Evolutionary conservation across 1,140 invertebrate species (phyloP).

Genomic region (Heliconius hewitsoni): DNA sequence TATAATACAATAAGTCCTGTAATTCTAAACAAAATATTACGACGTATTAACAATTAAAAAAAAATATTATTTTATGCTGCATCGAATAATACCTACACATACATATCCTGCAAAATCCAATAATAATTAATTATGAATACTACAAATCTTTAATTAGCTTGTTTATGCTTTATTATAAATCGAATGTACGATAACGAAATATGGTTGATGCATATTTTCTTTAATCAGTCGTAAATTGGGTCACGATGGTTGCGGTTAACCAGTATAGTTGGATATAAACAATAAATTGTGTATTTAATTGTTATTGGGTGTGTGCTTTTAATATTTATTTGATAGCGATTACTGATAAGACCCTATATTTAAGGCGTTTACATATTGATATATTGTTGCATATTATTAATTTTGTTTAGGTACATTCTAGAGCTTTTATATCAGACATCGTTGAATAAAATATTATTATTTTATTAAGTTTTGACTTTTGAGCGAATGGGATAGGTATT

Average conservation of each 20-base stretch:
- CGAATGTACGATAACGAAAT: not conserved
- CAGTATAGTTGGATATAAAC: conserved; percentile 23
- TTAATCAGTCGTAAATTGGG: conserved; percentile 28
- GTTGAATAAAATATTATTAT: no score
- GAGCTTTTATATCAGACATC: no score
- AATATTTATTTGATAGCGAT: not conserved
- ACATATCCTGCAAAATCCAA: not conserved
- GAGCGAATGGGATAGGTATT: no score
- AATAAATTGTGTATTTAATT: conserved; percentile 16
- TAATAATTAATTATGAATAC: not conserved
- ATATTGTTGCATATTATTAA: not conserved
- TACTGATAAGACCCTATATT: not conserved
- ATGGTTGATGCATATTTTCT: conserved; percentile 21
- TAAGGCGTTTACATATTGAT: not conserved
- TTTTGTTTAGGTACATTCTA: not conserved
- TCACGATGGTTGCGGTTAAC: conserved; percentile 29
- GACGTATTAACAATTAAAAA: no score
- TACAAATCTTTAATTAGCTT: not conserved
- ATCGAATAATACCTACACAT: not conserved
- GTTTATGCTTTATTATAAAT: conserved; percentile 10
- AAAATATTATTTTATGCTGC: no score
- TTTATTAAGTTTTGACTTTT: no score
- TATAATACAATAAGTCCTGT: no score
- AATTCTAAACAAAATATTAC: no score
- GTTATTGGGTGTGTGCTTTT: not conserved